phyloP scores from a whole-genome alignment of 92 coral and sea anemone genomes.

The Zoanthus solanderi region DNA sequence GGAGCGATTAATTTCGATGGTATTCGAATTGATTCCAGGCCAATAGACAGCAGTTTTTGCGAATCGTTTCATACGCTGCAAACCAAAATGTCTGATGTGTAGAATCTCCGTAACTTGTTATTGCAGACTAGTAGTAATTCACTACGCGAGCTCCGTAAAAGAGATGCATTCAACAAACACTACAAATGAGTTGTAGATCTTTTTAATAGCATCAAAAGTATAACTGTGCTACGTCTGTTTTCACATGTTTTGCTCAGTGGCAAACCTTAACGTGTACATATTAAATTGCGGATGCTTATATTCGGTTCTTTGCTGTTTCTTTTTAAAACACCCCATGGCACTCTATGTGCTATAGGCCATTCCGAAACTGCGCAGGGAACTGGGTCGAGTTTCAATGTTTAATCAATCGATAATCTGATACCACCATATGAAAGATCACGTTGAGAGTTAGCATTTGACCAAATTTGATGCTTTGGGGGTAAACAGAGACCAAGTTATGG shows the following conservation, averaged over 20 bases:
- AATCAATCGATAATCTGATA: too few relatives aligned
- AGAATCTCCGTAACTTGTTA: not conserved
- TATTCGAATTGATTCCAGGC: not conserved
- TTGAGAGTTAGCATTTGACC: too few relatives aligned
- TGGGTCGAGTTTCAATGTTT: too few relatives aligned
- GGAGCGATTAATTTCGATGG: slow-evolving; percentile 7
- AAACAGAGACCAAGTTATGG: too few relatives aligned
- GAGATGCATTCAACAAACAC: slow-evolving; percentile 4
- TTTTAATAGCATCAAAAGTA: not conserved
- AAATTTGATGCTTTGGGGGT: too few relatives aligned
- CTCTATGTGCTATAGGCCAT: too few relatives aligned
- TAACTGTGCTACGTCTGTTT: not conserved
- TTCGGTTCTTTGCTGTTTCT: slow-evolving; percentile 38
- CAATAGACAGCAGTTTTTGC: too few relatives aligned
- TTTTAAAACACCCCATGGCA: not conserved
- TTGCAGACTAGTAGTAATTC: not conserved
- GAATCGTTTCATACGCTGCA: too few relatives aligned
- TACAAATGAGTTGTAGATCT: slow-evolving; percentile 2
- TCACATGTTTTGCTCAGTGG: not conserved
- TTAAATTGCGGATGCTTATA: too few relatives aligned
- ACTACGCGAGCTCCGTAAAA: not conserved
- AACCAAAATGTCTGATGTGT: too few relatives aligned
- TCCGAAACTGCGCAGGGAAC: too few relatives aligned
- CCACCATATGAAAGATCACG: too few relatives aligned
- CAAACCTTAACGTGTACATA: slow-evolving; percentile 3